Evolutionary conservation across 53 echinoderm and acorn worm genomes (phyloP).

Genomic region (Pentamera pediparva): DNA sequence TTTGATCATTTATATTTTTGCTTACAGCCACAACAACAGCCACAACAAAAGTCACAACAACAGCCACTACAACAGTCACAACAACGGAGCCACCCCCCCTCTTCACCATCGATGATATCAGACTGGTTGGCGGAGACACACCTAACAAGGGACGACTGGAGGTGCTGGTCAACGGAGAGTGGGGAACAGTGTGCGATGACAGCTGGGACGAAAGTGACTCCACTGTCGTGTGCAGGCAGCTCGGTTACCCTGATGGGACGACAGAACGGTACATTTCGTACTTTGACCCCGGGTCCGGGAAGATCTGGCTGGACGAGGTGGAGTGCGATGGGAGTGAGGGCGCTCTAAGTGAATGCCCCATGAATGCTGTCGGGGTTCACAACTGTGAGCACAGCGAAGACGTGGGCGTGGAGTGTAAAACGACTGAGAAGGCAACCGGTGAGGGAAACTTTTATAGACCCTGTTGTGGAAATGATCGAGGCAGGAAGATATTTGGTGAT

Average conservation of each 20-base stretch:
- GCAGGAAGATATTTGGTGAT: too few species aligned
- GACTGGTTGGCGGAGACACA: conserved; percentile 12
- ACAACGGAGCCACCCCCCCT: too few species aligned
- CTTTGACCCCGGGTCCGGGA: conserved; percentile 3
- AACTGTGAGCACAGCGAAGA: conserved; percentile 16
- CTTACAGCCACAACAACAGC: too few species aligned
- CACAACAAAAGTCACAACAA: too few species aligned
- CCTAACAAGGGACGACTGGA: conserved; percentile 26
- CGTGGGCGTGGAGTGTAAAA: not conserved
- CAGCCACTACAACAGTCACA: too few species aligned
- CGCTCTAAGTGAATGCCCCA: conserved; percentile 8
- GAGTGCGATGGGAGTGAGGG: conserved; percentile 25
- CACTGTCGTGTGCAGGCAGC: conserved; percentile 19
- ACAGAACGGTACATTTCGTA: not conserved
- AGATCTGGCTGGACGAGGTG: conserved; percentile 1
- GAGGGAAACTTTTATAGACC: too few species aligned
- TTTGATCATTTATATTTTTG: too few species aligned
- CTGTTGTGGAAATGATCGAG: too few species aligned
- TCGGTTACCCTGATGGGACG: conserved; percentile 19
- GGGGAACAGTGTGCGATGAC: conserved; percentile 38
- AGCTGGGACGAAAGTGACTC: conserved; percentile 20
- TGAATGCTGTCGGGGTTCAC: not conserved
- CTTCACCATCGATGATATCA: too few species aligned
- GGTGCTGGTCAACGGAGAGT: conserved; percentile 14
- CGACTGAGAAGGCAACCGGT: too few species aligned